These are phyloP conservation scores for Eupithecia subfuscata DNA, from an alignment of 2,888 invertebrate species.

Conservation along the genomic window DNA sequence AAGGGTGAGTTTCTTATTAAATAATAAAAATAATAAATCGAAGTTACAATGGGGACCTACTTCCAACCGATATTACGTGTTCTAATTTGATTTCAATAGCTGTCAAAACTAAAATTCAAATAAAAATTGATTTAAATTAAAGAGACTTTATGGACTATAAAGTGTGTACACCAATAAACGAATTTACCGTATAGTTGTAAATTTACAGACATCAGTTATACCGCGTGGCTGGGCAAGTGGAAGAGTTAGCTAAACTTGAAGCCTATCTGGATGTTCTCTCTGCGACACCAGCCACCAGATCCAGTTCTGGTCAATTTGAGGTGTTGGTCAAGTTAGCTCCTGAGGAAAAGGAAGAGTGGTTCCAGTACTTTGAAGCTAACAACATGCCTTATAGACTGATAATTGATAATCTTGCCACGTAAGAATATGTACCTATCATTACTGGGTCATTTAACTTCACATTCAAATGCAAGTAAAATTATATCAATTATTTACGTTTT, in stretches of 20 bases:
- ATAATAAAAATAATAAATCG: no score
- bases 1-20: constrained; percentile 62
- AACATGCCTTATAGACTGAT: constrained; percentile 62
- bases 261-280: constrained; percentile 64
- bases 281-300: constrained; percentile 58
- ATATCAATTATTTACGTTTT: constrained; percentile 3
- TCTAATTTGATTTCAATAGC: neutral
- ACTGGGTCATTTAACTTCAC: neutral
- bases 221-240: constrained; percentile 61
- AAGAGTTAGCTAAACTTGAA: constrained; percentile 60
- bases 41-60: neutral
- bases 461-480: constrained; percentile 1
- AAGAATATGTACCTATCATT: constrained; percentile 44
- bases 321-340: constrained; percentile 68
- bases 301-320: constrained; percentile 61
- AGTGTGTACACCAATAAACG: neutral
- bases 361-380: constrained; percentile 62
- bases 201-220: constrained; percentile 64
- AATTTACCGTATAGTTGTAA: neutral
- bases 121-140: no score
- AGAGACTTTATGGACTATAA: no score
- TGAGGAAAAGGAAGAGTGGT: constrained; percentile 66
- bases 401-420: constrained; percentile 72
- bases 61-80: neutral
- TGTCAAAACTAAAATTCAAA: neutral